Evolutionary conservation across 2,888 invertebrate species (phyloP).

Genomic region (Habrosyne pyritoides): DNA sequence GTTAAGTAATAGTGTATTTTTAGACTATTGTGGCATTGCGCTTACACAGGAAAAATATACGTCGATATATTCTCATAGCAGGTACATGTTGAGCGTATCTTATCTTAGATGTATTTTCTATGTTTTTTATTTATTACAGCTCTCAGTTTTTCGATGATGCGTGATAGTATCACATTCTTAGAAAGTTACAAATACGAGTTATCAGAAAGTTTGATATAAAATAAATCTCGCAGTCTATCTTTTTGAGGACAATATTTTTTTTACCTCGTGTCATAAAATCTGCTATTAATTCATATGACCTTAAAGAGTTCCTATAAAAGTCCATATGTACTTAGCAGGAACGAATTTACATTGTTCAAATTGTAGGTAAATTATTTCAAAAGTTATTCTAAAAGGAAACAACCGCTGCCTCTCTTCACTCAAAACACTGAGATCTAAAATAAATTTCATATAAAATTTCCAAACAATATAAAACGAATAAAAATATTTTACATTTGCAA

Average conservation of each 20-base stretch:
- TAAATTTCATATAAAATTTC: slow-evolving; percentile 34
- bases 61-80: not conserved
- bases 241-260: too few relatives aligned
- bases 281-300: too few relatives aligned
- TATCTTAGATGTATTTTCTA: slow-evolving; percentile 5
- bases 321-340: too few relatives aligned
- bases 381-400: not conserved
- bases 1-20: not conserved
- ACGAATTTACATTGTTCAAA: not conserved
- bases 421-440: slow-evolving; percentile 5
- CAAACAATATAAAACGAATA: slow-evolving; percentile 29
- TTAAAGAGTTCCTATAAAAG: too few relatives aligned
- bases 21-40: not conserved
- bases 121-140: not conserved
- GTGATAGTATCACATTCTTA: not conserved
- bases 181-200: not conserved
- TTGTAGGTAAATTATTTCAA: not conserved
- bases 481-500: slow-evolving; percentile 38
- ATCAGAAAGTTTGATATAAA: too few relatives aligned
- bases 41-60: not conserved
- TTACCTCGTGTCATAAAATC: too few relatives aligned
- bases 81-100: not conserved
- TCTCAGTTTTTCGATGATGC: not conserved
- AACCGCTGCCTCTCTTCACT: not conserved
- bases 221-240: too few relatives aligned